A percentile compares a stretch with the other conserved stretches of the same genome.
These are phyloP conservation scores for Dolichopus griseipennis DNA, from an alignment of 2,888 invertebrate genomes.

Conservation along the genomic window DNA sequence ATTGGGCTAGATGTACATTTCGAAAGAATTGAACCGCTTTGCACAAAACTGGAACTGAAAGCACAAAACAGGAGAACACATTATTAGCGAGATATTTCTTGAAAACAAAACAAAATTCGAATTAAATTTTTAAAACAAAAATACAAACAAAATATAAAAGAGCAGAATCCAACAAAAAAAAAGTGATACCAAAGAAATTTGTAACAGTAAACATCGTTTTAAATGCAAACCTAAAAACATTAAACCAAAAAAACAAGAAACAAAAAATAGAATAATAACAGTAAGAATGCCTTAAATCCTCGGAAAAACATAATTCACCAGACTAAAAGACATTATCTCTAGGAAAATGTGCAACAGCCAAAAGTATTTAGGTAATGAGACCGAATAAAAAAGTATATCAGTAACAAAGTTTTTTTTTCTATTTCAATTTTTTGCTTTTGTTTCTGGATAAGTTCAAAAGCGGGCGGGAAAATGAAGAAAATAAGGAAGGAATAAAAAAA, in stretches of 20 bases:
- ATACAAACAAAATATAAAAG: too few species aligned
- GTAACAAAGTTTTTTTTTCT: background rate
- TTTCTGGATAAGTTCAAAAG: background rate
- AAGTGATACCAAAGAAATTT: background rate
- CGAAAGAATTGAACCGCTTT: too few species aligned
- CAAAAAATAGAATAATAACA: background rate
- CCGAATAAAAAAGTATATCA: background rate
- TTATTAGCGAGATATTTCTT: too few species aligned
- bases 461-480: background rate
- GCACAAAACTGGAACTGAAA: too few species aligned
- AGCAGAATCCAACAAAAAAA: background rate
- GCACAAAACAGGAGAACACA: too few species aligned
- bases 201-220: background rate
- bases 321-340: background rate
- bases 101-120: too few species aligned
- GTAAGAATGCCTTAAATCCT: background rate
- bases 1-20: too few species aligned
- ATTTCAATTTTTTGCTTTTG: too few species aligned
- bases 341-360: slow-evolving; percentile 6
- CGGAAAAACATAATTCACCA: background rate
- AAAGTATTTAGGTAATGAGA: slow-evolving; percentile 4
- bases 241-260: background rate
- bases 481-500: background rate
- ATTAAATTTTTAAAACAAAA: too few species aligned
- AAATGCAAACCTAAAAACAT: background rate